phyloP scores from a whole-genome alignment of 1,140 invertebrate genomes.

The Drosophila kanapiae region DNA sequence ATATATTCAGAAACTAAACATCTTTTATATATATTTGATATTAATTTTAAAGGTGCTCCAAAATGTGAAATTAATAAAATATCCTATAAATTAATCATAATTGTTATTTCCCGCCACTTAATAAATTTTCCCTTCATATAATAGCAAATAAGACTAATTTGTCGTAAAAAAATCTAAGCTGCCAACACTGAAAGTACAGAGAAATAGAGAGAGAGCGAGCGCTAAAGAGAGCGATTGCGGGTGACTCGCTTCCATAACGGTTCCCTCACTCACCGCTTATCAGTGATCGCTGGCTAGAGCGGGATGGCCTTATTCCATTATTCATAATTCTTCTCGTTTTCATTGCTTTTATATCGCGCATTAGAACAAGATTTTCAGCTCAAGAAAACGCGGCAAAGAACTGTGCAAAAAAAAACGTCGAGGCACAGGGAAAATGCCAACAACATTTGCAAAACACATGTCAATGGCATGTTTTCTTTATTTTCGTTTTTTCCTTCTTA shows the following conservation, averaged over 20 bases:
- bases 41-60: no score
- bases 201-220: neutral
- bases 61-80: no score
- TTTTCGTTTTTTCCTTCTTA: neutral
- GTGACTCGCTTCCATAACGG: conserved; percentile 40
- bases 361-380: conserved; percentile 53
- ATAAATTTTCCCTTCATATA: no score
- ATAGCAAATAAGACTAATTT: no score
- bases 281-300: conserved; percentile 60
- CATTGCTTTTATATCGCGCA: conserved; percentile 46
- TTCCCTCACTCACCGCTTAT: conserved; percentile 52
- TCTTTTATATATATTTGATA: no score
- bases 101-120: no score
- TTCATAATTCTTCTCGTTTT: conserved; percentile 28
- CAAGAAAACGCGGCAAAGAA: conserved; percentile 19
- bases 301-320: conserved; percentile 24
- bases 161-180: neutral
- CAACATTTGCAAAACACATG: conserved; percentile 82
- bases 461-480: conserved; percentile 71
- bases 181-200: neutral
- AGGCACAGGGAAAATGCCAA: conserved; percentile 47
- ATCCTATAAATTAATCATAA: no score
- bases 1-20: no score
- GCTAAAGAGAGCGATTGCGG: conserved; percentile 5
- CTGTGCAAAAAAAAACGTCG: conserved; percentile 27